A percentile compares a stretch with the other conserved stretches of the same genome.
phyloP scores from a whole-genome alignment of 2,888 invertebrate species.

The Acronicta psi region DNA sequence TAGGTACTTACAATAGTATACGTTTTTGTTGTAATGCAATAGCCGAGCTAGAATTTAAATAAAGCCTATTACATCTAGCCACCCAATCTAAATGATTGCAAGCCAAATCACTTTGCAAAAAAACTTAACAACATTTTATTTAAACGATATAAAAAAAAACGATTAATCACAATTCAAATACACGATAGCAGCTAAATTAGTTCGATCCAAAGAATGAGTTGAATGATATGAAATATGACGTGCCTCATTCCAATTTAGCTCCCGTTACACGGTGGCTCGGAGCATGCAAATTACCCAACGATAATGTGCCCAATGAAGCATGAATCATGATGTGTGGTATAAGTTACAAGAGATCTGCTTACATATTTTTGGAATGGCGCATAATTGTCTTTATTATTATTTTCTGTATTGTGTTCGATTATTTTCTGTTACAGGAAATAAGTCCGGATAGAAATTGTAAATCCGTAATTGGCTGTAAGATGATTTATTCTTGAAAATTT shows the following conservation, averaged over 20 bases:
- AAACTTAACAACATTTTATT: slow-evolving; percentile 6
- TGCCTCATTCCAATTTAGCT: slow-evolving; percentile 68
- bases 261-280: slow-evolving; percentile 71
- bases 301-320: slow-evolving; percentile 77
- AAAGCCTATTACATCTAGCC: not conserved
- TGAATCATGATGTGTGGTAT: slow-evolving; percentile 57
- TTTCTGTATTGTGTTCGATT: too few species aligned
- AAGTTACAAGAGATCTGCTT: slow-evolving; percentile 42
- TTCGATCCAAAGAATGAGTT: slow-evolving; percentile 37
- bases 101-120: slow-evolving; percentile 14
- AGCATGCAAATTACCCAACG: slow-evolving; percentile 74
- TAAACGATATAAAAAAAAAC: slow-evolving; percentile 14
- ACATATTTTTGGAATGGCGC: too few species aligned
- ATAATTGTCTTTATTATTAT: too few species aligned
- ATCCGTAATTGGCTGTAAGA: too few species aligned
- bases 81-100: slow-evolving; percentile 3
- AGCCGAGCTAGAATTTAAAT: not conserved
- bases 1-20: too few species aligned
- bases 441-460: too few species aligned
- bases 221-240: slow-evolving; percentile 59
- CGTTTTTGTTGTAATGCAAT: too few species aligned
- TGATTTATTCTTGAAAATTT: too few species aligned
- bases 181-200: slow-evolving; percentile 41
- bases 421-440: too few species aligned
- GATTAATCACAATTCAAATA: slow-evolving; percentile 35